These are phyloP conservation scores for Prunella strophiata DNA, from an alignment of 2,797 vertebrate species.

Conservation along the genomic window DNA sequence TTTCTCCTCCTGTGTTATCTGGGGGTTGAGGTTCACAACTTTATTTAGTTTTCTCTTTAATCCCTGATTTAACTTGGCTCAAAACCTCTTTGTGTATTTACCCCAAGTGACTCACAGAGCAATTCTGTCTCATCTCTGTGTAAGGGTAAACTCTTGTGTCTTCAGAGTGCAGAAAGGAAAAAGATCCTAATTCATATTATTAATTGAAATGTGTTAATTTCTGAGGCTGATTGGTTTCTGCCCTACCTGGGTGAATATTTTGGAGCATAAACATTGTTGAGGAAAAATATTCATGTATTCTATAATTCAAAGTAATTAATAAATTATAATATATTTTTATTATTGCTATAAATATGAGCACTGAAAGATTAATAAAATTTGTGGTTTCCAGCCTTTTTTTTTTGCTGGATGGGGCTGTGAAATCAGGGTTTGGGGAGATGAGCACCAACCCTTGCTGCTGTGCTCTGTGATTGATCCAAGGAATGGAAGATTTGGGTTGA, in stretches of 20 bases:
- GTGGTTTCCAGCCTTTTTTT: background rate
- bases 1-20: background rate
- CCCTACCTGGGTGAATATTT: background rate
- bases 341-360: background rate
- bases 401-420: background rate
- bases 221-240: background rate
- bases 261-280: background rate
- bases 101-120: background rate
- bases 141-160: background rate
- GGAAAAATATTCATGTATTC: background rate
- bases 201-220: background rate
- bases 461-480: background rate
- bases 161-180: background rate
- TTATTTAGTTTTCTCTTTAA: background rate
- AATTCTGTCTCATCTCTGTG: background rate
- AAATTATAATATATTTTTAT: background rate
- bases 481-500: background rate
- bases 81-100: background rate
- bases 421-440: background rate
- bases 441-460: accelerated
- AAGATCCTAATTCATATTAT: background rate
- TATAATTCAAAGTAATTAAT: background rate
- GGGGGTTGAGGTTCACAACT: background rate
- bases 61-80: background rate
- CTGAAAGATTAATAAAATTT: background rate